Base-by-base conservation (phyloP, 2,797 vertebrate genomes). In the Chelon auratus region DNA sequence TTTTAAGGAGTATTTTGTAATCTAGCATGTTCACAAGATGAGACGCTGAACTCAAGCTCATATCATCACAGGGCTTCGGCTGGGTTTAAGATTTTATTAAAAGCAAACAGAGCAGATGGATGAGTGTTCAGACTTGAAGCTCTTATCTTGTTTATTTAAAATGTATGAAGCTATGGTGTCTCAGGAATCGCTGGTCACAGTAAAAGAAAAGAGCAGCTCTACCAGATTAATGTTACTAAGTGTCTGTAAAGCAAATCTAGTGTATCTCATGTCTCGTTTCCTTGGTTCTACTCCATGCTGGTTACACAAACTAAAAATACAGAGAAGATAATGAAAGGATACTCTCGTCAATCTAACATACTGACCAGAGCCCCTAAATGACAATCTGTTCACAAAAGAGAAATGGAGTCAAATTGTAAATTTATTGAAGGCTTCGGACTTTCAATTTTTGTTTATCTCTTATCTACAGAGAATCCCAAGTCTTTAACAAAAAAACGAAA, bases 131-230 rank as follows among this genome's bases (percentile, higher is more conserved):
- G 43, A 45, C 43, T 8, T 17, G 43, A 45, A 45, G 43, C 43
- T 45, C 15, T n/a, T 45, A 13, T 17, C 43, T 45, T 45, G 7
- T 42, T 43, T 45, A 45, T 94, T 94, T 94, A 92, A 94, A 94
- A 93, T 93, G 91, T 93, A 92, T 93, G 92, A 94, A 94, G 91
- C 88, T 90, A 92, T 90, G 89, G 91, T 92, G 93, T 89, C 59
- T 82, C 82, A 79, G 85, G 92, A 93, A 94, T 92, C 93, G 93
- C 90, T 39, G 87, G 87, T 92, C 89, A 92, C 57, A 83, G 93
- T 91, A 94, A 95, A 94, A 94, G 91, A 93, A 95, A 94, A 91
- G 81, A 93, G 93, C 92, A 90, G 84, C 82, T 90, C 88, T 87
- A 93, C 89, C 81, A 92, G 90, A 95, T 93, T 94, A 92, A 93